Evolutionary conservation across 2,888 invertebrate genomes (phyloP).

Genomic region (Synanthedon tipuliformis): DNA sequence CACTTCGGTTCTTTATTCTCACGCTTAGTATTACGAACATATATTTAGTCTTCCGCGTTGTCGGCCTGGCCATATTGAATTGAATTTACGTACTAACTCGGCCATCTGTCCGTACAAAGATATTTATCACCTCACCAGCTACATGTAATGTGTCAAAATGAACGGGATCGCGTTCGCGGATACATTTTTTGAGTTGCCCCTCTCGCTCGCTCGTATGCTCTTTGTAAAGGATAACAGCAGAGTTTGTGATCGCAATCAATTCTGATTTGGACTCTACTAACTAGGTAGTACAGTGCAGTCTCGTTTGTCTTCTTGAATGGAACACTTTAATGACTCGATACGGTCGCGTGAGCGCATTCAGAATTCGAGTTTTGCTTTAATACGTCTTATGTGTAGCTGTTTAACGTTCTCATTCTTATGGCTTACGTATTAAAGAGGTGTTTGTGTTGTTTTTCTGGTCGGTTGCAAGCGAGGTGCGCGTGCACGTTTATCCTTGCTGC

Average conservation of each 20-base stretch:
- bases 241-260: constrained; percentile 19
- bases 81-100: constrained; percentile 20
- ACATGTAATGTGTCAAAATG: constrained; percentile 55
- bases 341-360: constrained; percentile 67
- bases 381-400: constrained; percentile 30
- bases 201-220: constrained; percentile 30
- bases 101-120: constrained; percentile 42
- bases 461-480: constrained; percentile 34
- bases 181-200: constrained; percentile 36
- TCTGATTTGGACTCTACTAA: constrained; percentile 37
- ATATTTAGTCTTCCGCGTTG: constrained; percentile 36
- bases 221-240: constrained; percentile 30
- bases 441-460: background rate
- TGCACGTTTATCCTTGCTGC: constrained; percentile 51
- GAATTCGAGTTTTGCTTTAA: constrained; percentile 20
- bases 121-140: constrained; percentile 53
- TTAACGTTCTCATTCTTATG: constrained; percentile 8
- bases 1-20: constrained; percentile 35
- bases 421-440: background rate
- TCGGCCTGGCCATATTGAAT: constrained; percentile 25
- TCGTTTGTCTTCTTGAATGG: constrained; percentile 30
- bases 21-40: constrained; percentile 25
- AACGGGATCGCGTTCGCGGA: constrained; percentile 51
- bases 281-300: constrained; percentile 39
- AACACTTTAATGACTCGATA: constrained; percentile 60